Evolutionary conservation across 2,797 vertebrate genomes (phyloP), one percentile per base, ranked within the genome.

Genomic region (Sebastes matsubarae): DNA sequence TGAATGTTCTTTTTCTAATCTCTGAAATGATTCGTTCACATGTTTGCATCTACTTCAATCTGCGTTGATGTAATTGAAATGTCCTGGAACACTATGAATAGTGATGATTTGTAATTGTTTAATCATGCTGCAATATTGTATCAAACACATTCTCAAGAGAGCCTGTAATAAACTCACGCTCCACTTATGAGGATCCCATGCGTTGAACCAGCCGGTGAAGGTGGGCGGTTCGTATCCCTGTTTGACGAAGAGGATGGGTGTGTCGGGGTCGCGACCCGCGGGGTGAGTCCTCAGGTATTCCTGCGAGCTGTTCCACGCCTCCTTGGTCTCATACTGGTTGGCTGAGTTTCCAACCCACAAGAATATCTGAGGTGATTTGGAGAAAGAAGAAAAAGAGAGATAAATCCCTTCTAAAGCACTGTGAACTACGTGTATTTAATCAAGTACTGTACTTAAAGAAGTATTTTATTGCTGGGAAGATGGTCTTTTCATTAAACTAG

Each of bases 121-220:
- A 34, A 76, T 74, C 70, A 72, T 20, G 27, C 59, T 60, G 54
- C 11, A 50, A 75, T 65, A 67, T 11, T 55, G 61, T 30, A 13
- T 77, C 34, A 30, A 77, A 64, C 57, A 57, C 12, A 32, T 4
- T 60, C 9, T 4, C 64, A 71, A 80, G 55, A 77, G 14, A 22
- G 24, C n/a, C 46, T 22, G 0, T 8, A 8, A 54, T 55, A 8
- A 60, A 97, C 97, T 97, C 93, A 98, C 97, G 0, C 95, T 98
- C 97, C 97, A 98, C 89, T 97, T 98, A 54, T 97, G 96, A 30
- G 97, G 93, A 82, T 98, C 97, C 97, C 97, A 98, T 1, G 97
- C 97, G 0, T 94, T 94, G 94, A 98, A 98, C 97, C 97, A 98
- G 9, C 97, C 97, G 0, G 97, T 98, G 93, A 98, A 98, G 27